Conservation (phyloP, 1,140 invertebrate species). For the Caenorhabditis inopinata region DNA sequence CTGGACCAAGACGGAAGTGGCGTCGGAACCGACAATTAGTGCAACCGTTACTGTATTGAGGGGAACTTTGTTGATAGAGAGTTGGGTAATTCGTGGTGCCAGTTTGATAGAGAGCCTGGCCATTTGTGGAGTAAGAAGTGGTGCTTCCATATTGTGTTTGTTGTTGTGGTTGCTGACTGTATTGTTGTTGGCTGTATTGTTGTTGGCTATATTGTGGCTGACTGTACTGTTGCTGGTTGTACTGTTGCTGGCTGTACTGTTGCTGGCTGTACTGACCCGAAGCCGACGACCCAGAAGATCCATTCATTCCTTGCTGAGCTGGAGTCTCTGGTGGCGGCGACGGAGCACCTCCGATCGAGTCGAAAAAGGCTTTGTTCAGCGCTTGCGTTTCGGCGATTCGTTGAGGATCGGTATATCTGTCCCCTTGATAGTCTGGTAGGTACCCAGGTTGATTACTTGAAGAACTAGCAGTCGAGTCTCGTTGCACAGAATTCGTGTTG, state of each 20-base stretch:
- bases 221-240: background rate
- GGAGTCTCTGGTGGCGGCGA: slow-evolving; percentile 32
- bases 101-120: background rate
- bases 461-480: background rate
- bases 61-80: background rate
- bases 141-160: background rate
- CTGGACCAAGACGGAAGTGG: background rate
- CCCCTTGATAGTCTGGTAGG: slow-evolving; percentile 50
- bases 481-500: background rate
- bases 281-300: background rate
- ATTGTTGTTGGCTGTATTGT: background rate
- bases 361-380: slow-evolving; percentile 47
- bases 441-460: slow-evolving; percentile 45
- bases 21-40: slow-evolving; percentile 16
- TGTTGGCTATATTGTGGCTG: slow-evolving; percentile 11
- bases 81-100: slow-evolving; percentile 11
- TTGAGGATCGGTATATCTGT: slow-evolving; percentile 46
- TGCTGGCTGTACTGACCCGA: background rate
- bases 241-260: slow-evolving; percentile 9
- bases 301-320: slow-evolving; percentile 39
- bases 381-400: slow-evolving; percentile 48
- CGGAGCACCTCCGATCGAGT: slow-evolving; percentile 48
- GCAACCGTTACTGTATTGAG: slow-evolving; percentile 22
- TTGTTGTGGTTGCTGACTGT: background rate
- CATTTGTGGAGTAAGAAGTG: slow-evolving; percentile 24